Percentiles rank a stretch among this genome's conserved stretches.
Evolutionary conservation across 2,888 invertebrate species (phyloP).

Genomic region (Teinopalpus imperialis): DNA sequence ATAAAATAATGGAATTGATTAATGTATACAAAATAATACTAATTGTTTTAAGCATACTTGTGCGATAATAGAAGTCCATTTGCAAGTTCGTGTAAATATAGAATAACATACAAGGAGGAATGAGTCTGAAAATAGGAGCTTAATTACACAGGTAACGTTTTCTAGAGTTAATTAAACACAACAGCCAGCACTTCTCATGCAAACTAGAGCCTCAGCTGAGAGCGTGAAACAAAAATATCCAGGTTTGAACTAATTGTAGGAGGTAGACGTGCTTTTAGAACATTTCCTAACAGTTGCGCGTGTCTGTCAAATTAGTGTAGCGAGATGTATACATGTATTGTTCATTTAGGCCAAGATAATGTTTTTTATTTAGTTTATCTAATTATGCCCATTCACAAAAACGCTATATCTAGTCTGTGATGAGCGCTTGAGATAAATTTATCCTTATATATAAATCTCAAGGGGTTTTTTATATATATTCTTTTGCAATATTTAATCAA

Average conservation of each 20-base stretch:
- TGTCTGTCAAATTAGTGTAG: background rate
- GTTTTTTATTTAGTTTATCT: no score
- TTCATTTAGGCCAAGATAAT: background rate
- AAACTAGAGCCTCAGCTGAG: slow-evolving; percentile 4
- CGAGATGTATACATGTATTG: background rate
- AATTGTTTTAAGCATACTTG: no score
- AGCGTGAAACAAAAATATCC: slow-evolving; percentile 19
- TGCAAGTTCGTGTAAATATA: background rate
- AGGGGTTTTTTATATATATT: no score
- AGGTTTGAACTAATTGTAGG: slow-evolving; percentile 11
- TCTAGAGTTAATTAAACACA: slow-evolving; percentile 22
- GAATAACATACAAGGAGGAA: slow-evolving; percentile 1
- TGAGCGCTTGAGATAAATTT: no score
- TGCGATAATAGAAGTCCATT: slow-evolving; percentile 6
- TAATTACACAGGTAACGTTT: slow-evolving; percentile 23
- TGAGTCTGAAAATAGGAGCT: slow-evolving; percentile 12
- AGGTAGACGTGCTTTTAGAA: slow-evolving; percentile 10
- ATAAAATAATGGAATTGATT: no score
- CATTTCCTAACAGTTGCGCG: slow-evolving; percentile 5
- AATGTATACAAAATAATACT: no score
- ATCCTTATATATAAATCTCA: no score
- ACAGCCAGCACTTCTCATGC: slow-evolving; percentile 11
- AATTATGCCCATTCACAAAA: no score
- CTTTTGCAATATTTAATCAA: no score
- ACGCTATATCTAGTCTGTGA: no score